A percentile compares a stretch with the other conserved stretches of the same genome.
Conservation (phyloP, 53 echinoderm and acorn worm genomes). For the Holothuria scabra region DNA sequence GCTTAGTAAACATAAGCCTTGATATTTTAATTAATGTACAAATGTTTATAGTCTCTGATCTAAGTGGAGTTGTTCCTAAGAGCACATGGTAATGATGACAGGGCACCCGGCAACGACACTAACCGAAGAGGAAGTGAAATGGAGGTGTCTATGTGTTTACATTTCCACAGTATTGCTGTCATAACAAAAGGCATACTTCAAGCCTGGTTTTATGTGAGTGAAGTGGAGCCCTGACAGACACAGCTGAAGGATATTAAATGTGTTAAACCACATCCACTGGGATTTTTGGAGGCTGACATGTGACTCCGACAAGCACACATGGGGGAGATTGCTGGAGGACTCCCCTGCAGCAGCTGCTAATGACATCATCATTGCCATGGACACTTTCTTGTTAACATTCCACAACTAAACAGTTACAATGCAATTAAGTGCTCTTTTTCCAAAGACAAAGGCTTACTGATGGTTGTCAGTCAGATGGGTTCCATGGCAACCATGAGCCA, state of each 20-base stretch:
- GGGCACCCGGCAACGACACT: too few relatives aligned
- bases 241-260: too few relatives aligned
- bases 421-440: constrained; percentile 31
- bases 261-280: too few relatives aligned
- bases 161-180: constrained; percentile 15
- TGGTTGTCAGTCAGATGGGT: constrained; percentile 18
- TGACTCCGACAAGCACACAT: neutral
- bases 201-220: constrained; percentile 8
- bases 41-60: too few relatives aligned
- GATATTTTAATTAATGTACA: too few relatives aligned
- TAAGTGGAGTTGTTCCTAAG: too few relatives aligned
- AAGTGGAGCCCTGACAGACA: too few relatives aligned
- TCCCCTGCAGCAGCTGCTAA: constrained; percentile 5
- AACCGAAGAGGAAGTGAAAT: too few relatives aligned
- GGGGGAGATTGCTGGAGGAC: neutral
- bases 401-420: constrained; percentile 37
- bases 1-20: too few relatives aligned
- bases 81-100: too few relatives aligned
- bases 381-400: constrained; percentile 45
- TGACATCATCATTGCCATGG: constrained; percentile 42
- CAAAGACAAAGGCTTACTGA: constrained; percentile 13
- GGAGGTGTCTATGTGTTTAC: constrained; percentile 4
- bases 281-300: neutral
- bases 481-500: constrained; percentile 7
- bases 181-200: constrained; percentile 18